Conservation (phyloP, 2,113 vertebrate genomes). For the Asarcornis scutulata region DNA sequence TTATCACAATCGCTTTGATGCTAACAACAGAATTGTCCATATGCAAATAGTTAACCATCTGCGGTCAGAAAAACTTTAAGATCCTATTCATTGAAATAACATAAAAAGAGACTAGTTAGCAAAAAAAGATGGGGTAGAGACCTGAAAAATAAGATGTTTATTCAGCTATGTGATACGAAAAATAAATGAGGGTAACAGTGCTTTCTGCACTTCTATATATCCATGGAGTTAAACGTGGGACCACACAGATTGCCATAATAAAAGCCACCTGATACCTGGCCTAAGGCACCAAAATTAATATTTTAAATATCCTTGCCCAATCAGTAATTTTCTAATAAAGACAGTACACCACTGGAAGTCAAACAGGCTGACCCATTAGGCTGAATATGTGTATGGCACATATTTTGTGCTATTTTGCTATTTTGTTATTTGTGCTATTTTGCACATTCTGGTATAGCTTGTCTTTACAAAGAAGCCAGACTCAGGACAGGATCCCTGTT, state of each 20-base stretch:
- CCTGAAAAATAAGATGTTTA: neutral
- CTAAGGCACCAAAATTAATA: conserved; percentile 27
- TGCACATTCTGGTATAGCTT: neutral
- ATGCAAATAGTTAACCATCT: neutral
- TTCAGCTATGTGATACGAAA: neutral
- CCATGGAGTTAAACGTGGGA: conserved; percentile 13
- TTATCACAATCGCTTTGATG: neutral
- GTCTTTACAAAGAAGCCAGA: neutral
- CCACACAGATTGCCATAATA: conserved; percentile 58
- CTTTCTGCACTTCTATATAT: neutral
- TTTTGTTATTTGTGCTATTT: neutral
- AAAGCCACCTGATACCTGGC: conserved; percentile 56
- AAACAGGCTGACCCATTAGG: neutral
- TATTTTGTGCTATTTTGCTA: no score
- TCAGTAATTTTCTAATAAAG: conserved; percentile 12
- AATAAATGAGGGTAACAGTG: neutral
- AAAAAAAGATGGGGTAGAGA: neutral
- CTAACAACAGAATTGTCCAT: neutral
- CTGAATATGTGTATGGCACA: neutral
- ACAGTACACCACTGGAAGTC: neutral
- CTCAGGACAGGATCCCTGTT: neutral
- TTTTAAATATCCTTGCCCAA: neutral
- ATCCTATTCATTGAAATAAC: neutral
- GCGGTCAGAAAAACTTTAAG: neutral
- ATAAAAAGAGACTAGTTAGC: neutral